phyloP scores from a whole-genome alignment of 2,888 invertebrate genomes.

The Blera fallax region DNA sequence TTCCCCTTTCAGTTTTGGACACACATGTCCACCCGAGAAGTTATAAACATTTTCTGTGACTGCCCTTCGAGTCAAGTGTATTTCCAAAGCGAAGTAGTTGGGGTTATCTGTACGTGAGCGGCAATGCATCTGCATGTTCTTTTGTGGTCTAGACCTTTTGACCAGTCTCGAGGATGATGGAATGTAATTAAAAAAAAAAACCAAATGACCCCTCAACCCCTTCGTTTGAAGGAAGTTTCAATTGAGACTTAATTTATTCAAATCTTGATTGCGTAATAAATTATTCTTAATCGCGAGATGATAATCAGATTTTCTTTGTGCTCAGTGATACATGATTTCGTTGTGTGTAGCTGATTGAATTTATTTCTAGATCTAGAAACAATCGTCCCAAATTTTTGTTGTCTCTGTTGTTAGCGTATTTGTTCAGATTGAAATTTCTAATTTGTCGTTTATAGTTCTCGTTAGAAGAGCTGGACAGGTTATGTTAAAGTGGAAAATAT shows the following conservation, averaged over 20 bases:
- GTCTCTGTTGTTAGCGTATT: neutral
- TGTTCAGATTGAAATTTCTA: neutral
- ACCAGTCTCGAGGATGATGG: constrained; percentile 7
- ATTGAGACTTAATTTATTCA: constrained; percentile 52
- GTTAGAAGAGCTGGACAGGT: neutral
- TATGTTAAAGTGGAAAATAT: neutral
- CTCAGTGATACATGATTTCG: constrained; percentile 22
- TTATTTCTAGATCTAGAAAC: neutral
- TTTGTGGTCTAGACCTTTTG: neutral
- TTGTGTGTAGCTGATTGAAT: neutral
- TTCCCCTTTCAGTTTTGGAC: neutral
- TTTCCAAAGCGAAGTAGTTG: neutral
- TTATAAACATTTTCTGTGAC: constrained; percentile 33
- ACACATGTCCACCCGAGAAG: constrained; percentile 15
- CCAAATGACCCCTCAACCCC: constrained; percentile 8
- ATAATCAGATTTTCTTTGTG: constrained; percentile 36
- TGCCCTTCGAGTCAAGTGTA: constrained; percentile 34
- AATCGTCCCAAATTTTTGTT: neutral
- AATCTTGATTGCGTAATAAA: constrained; percentile 54
- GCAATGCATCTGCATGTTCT: constrained; percentile 16
- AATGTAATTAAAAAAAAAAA: constrained; percentile 28
- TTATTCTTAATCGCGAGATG: constrained; percentile 34
- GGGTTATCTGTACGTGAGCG: constrained; percentile 23
- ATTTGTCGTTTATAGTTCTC: neutral
- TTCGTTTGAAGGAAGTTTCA: constrained; percentile 12